Conservation (phyloP, 2,797 vertebrate genomes). For the Lutjanus argentimaculatus region DNA sequence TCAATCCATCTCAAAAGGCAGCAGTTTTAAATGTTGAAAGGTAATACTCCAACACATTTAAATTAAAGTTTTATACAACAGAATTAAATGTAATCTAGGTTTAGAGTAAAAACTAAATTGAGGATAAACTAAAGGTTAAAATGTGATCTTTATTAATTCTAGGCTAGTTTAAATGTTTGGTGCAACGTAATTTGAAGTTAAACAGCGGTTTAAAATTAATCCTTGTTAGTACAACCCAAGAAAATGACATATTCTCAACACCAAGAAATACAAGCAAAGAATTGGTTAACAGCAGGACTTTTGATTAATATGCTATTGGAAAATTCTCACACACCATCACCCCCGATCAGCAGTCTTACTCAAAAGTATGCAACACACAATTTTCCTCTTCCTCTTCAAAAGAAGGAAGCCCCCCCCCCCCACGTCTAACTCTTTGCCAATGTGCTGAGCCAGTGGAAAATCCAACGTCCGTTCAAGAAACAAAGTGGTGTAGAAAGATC, state of each 20-base stretch:
- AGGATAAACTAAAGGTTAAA: too few species aligned
- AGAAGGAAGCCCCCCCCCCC: conserved; percentile 70
- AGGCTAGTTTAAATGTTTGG: too few species aligned
- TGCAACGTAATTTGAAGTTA: too few species aligned
- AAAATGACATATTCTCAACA: conserved; percentile 15
- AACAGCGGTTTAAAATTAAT: too few species aligned
- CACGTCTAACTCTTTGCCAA: conserved; percentile 72
- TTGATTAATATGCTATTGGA: conserved; percentile 47
- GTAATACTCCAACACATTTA: too few species aligned
- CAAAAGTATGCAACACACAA: conserved; percentile 55
- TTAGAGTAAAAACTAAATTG: too few species aligned
- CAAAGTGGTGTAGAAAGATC: conserved; percentile 75
- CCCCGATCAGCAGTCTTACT: conserved; percentile 52
- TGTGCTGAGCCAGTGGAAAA: conserved; percentile 89
- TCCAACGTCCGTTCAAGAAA: conserved; percentile 74
- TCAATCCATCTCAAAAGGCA: too few species aligned
- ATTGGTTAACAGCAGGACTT: conserved; percentile 25
- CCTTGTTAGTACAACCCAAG: not conserved
- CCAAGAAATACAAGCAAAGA: conserved; percentile 19
- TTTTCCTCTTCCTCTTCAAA: conserved; percentile 76
- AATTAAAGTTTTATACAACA: too few species aligned
- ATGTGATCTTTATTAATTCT: too few species aligned
- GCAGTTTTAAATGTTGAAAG: too few species aligned
- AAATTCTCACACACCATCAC: conserved; percentile 58
- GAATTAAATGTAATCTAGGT: too few species aligned